Conservation (phyloP, 2,113 vertebrate species). For the Prochilodus magdalenae region DNA sequence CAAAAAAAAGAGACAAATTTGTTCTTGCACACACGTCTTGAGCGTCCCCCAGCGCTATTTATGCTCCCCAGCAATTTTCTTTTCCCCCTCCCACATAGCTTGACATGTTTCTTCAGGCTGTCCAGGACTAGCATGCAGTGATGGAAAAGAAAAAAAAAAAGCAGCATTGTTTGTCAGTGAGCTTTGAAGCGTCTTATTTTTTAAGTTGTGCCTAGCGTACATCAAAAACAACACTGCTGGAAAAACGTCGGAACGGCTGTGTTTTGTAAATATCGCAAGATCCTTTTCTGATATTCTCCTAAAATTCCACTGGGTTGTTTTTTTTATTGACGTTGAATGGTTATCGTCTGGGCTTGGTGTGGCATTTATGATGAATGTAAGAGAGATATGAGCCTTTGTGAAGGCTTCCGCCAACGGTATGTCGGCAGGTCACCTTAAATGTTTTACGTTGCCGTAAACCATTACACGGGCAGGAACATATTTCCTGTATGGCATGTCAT, state of each 20-base stretch:
- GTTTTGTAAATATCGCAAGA: background rate
- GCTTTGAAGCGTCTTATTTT: constrained; percentile 30
- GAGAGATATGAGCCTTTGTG: background rate
- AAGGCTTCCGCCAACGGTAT: background rate
- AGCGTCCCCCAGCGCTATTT: constrained; percentile 32
- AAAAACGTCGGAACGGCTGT: background rate
- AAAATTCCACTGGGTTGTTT: background rate
- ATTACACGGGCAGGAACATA: too few relatives aligned
- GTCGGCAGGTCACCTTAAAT: background rate
- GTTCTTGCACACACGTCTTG: constrained; percentile 51
- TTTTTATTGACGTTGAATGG: background rate
- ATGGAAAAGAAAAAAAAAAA: constrained; percentile 14
- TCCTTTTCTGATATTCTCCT: background rate
- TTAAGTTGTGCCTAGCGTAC: background rate
- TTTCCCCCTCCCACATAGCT: constrained; percentile 1
- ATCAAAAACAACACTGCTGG: background rate
- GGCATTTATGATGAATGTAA: constrained; percentile 17
- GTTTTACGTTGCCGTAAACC: too few relatives aligned
- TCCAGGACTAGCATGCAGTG: constrained; percentile 49
- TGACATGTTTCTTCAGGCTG: constrained; percentile 36
- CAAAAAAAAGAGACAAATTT: constrained; percentile 12
- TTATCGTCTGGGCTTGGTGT: background rate
- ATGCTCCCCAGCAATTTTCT: background rate
- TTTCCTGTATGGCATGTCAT: too few relatives aligned
- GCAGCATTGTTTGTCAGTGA: constrained; percentile 32